Evolutionary conservation across 2,888 invertebrate species (phyloP).

Genomic region (Zygothrica quintamaculata): DNA sequence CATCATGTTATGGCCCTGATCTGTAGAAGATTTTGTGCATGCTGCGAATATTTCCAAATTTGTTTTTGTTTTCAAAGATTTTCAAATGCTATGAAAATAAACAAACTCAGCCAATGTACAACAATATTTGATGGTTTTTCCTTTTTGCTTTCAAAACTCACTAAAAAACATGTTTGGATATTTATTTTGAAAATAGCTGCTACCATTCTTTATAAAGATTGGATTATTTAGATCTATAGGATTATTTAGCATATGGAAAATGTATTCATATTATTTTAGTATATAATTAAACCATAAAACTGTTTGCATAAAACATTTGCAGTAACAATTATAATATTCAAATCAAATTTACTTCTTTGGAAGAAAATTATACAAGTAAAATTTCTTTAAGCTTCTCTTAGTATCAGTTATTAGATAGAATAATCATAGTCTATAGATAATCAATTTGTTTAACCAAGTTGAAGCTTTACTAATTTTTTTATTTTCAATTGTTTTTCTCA

Average conservation of each 20-base stretch:
- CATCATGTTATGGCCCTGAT: constrained; percentile 12
- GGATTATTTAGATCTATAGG: not conserved
- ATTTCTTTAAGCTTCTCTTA: no score
- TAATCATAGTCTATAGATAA: no score
- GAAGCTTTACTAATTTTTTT: no score
- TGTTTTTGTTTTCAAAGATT: constrained; percentile 56
- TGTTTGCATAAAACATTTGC: no score
- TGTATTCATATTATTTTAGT: not conserved
- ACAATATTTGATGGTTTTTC: constrained; percentile 40
- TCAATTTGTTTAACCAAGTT: no score
- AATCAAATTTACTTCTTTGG: no score
- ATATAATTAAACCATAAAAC: not conserved
- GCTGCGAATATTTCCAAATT: constrained; percentile 77
- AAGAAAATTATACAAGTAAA: no score
- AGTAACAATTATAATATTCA: no score
- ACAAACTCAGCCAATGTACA: constrained; percentile 46
- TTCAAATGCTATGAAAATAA: constrained; percentile 63
- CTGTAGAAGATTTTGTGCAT: constrained; percentile 36
- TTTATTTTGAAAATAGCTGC: constrained; percentile 53
- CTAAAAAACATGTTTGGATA: constrained; percentile 36
- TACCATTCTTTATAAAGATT: constrained; percentile 33
- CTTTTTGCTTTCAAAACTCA: constrained; percentile 24
- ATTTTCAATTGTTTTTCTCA: no score
- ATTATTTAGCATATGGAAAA: constrained; percentile 11
- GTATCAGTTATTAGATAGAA: no score